Evolutionary conservation across 2,113 vertebrate genomes (phyloP).

Genomic region (Pygathrix nemaeus): DNA sequence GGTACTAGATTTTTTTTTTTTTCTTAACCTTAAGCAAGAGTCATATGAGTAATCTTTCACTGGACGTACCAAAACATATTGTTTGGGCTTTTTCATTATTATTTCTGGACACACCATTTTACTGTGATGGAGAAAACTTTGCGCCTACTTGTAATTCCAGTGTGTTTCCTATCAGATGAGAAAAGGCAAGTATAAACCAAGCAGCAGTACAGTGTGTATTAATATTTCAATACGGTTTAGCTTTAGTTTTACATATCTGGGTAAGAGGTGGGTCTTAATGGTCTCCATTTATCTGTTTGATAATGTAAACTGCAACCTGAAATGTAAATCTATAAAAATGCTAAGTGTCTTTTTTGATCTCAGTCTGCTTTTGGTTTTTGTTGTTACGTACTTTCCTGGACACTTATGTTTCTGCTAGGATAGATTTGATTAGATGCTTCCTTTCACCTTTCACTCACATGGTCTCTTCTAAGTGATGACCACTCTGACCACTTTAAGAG

Average conservation of each 20-base stretch:
- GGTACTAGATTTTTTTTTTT: background rate
- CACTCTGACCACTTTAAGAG: constrained; percentile 45
- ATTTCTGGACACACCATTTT: background rate
- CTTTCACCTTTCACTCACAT: background rate
- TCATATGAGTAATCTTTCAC: background rate
- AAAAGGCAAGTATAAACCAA: background rate
- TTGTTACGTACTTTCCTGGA: constrained; percentile 18
- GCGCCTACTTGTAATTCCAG: background rate
- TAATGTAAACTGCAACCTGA: background rate
- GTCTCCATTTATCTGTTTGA: constrained; percentile 5
- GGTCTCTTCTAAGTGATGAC: constrained; percentile 16
- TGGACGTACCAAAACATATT: background rate
- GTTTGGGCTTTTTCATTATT: background rate
- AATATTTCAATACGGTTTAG: background rate
- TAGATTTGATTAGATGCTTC: constrained; percentile 17
- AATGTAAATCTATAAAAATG: constrained; percentile 53
- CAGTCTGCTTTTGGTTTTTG: constrained; percentile 43
- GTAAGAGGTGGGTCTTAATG: background rate
- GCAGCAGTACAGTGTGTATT: background rate
- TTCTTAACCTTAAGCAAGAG: background rate
- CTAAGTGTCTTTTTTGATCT: constrained; percentile 47
- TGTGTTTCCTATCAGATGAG: background rate
- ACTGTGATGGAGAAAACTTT: background rate
- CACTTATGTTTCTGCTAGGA: background rate
- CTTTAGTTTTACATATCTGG: constrained; percentile 26